Evolutionary conservation across 2,113 vertebrate genomes (phyloP).

Genomic region (Oncorhynchus kisutch): DNA sequence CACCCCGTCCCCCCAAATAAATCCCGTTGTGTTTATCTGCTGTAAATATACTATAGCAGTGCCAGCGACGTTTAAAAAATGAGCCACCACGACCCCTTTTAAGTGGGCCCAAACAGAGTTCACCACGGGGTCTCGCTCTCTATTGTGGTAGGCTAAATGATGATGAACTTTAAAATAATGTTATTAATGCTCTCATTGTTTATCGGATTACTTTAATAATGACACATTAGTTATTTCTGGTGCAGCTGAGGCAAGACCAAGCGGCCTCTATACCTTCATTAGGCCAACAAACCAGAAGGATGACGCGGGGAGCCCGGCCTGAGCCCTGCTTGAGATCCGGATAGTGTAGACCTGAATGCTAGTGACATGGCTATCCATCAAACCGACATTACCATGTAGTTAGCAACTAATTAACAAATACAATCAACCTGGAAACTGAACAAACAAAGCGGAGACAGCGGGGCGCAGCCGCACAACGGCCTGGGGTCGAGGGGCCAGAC

Average conservation of each 20-base stretch:
- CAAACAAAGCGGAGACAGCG: slow-evolving; percentile 61
- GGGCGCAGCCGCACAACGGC: slow-evolving; percentile 54
- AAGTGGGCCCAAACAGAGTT: not conserved
- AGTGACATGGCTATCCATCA: slow-evolving; percentile 78
- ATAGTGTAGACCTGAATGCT: slow-evolving; percentile 63
- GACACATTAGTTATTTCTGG: slow-evolving; percentile 9
- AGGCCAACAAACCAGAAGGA: slow-evolving; percentile 54
- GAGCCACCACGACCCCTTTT: not conserved
- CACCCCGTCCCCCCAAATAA: slow-evolving; percentile 3
- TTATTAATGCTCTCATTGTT: not conserved
- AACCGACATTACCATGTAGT: slow-evolving; percentile 72
- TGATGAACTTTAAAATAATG: not conserved
- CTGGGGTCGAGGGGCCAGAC: slow-evolving; percentile 27
- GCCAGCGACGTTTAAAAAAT: not conserved
- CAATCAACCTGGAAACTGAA: slow-evolving; percentile 69
- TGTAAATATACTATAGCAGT: not conserved
- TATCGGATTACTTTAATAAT: slow-evolving; percentile 5
- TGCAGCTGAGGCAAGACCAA: not conserved
- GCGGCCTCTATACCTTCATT: slow-evolving; percentile 14
- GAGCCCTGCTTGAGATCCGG: slow-evolving; percentile 57
- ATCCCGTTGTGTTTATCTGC: slow-evolving; percentile 17
- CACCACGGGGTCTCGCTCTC: not conserved
- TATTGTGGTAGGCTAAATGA: not conserved
- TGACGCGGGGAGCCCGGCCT: slow-evolving; percentile 47
- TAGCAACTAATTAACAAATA: slow-evolving; percentile 82